Evolutionary conservation across 2,888 invertebrate genomes (phyloP).

Genomic region (Callyntrura sp.): DNA sequence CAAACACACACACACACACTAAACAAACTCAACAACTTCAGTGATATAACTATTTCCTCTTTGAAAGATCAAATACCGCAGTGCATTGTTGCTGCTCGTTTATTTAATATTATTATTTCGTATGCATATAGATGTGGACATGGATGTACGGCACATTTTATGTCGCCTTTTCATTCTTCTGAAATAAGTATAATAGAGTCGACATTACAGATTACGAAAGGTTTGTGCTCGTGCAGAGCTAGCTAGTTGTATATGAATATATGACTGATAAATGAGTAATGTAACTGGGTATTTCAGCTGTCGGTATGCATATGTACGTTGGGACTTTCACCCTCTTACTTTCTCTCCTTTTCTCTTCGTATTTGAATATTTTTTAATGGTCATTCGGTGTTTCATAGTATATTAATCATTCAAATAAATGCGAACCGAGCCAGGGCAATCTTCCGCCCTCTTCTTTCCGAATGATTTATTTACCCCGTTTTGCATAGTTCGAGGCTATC

Average conservation of each 20-base stretch:
- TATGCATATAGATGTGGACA: too few relatives aligned
- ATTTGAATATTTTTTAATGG: conserved; percentile 69
- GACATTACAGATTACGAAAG: conserved; percentile 31
- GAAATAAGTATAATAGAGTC: conserved; percentile 19
- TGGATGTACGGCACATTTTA: neutral
- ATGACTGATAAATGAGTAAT: conserved; percentile 10
- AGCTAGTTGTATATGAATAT: neutral
- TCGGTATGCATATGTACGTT: neutral
- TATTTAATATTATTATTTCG: neutral
- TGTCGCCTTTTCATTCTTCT: conserved; percentile 17
- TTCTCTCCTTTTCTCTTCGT: neutral
- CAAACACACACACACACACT: neutral
- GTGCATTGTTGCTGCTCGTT: neutral
- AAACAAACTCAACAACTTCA: conserved; percentile 9
- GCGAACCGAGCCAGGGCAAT: conserved; percentile 67
- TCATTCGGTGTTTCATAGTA: conserved; percentile 58
- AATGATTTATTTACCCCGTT: conserved; percentile 73
- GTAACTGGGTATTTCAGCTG: neutral
- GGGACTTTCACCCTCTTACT: conserved; percentile 20
- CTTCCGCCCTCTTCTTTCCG: conserved; percentile 66
- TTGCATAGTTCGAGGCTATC: conserved; percentile 42
- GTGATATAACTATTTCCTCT: conserved; percentile 13
- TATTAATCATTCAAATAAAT: conserved; percentile 76
- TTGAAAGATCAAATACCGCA: neutral
- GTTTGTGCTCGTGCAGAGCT: conserved; percentile 3